Evolutionary conservation across 2,113 vertebrate genomes (phyloP), one percentile per base, ranked within the genome.

Genomic region (Leptobrachium ailaonicum): DNA sequence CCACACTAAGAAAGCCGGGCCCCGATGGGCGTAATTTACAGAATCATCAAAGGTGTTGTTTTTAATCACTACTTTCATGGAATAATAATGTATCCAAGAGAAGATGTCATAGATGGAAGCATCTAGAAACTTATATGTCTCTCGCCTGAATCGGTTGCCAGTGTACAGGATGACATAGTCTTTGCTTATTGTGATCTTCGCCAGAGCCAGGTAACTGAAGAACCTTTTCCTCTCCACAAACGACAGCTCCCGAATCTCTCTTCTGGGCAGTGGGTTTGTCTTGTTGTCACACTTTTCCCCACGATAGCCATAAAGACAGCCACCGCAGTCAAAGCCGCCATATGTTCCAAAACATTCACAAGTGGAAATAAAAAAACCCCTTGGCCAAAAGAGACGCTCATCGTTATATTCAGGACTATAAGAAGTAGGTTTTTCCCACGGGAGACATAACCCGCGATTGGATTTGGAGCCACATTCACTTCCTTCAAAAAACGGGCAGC

Each of bases 81-180:
- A 32, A 50, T 82, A 83, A 45, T 87, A 84, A 67, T 86, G 84
- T 67, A 86, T 79, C 84, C 86, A 87, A 45, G 78, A 45, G 50
- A 80, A 84, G 3, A 85, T 3, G 14, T 85, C 62, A 66, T 70
- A 85, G 41, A 87, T 66, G 45, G 45, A 76, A 12, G 84, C 64
- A 41, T 73, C 82, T 4, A 72, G 20, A 77, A 85, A 87, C 9
- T 0, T 40, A 43, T 64, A 72, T 1, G 84, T 81, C 7, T 54
- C 69, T 0, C 44, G 14, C 11, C 70, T 72, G 41, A 82, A 81
- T 2, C 82, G 82, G 53, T 84, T 71, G 8, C 68, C 73, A 3
- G 77, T 83, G 41, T 14, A 72, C 5, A 85, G 60, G 62, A 85
- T 79, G 20, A 82, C 75, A 73, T 76, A 85, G 14, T 66, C 60